These are phyloP conservation scores for Lasioglossum calceatum DNA, from an alignment of 2,888 invertebrate species.

Conservation along the genomic window DNA sequence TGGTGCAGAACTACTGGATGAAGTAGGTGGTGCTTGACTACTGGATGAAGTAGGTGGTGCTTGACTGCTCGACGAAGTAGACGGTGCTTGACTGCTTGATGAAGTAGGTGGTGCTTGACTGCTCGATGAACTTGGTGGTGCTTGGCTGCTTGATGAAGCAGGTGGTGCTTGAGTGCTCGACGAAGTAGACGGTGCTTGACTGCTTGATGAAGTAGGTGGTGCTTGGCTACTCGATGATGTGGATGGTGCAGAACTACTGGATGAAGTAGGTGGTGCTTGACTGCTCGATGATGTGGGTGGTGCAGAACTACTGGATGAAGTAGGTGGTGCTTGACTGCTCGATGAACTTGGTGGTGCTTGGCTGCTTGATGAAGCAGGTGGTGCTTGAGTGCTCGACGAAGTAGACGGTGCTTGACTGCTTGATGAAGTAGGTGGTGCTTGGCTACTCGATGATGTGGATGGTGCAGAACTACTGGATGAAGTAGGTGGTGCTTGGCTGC, in stretches of 20 bases:
- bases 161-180: not conserved
- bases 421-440: not conserved
- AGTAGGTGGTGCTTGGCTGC: no score
- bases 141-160: not conserved
- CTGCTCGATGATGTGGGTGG: not conserved
- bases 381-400: not conserved
- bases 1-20: not conserved
- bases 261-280: not conserved
- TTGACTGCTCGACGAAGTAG: not conserved
- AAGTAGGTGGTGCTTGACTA: not conserved
- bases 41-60: not conserved
- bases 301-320: not conserved
- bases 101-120: no score
- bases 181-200: not conserved
- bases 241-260: not conserved
- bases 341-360: not conserved
- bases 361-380: not conserved
- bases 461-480: not conserved
- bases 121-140: not conserved
- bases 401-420: not conserved
- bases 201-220: not conserved
- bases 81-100: not conserved
- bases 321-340: not conserved
- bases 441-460: not conserved
- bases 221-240: not conserved